Evolutionary conservation across 1,140 invertebrate genomes (phyloP).

Genomic region (Cyclargus thomasi): DNA sequence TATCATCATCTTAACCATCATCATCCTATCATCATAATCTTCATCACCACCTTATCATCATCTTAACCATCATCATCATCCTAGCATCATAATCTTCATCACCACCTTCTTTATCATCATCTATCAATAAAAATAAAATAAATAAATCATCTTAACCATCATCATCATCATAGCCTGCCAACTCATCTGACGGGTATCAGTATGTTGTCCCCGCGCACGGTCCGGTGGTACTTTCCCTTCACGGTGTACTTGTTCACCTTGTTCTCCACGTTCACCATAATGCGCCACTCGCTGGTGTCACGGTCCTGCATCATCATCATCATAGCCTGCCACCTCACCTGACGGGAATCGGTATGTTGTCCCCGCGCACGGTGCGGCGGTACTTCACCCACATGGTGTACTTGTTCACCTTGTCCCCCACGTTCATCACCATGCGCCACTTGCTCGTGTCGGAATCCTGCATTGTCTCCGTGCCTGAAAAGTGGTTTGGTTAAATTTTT

Average conservation of each 20-base stretch:
- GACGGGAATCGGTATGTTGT: conserved; percentile 70
- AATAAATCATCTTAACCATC: too few species aligned
- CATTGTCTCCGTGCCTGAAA: conserved; percentile 78
- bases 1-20: too few species aligned
- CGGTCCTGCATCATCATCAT: conserved; percentile 76
- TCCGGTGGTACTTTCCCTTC: conserved; percentile 85
- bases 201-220: conserved; percentile 52
- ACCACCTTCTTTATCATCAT: too few species aligned
- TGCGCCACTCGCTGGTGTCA: conserved; percentile 84
- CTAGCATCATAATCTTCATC: too few species aligned
- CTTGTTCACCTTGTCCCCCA: conserved; percentile 88
- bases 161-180: too few species aligned
- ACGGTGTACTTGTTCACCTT: conserved; percentile 92
- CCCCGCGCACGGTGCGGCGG: conserved; percentile 74
- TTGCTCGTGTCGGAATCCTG: conserved; percentile 81
- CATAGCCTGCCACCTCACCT: conserved; percentile 45
- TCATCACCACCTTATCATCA: too few species aligned
- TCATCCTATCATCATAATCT: too few species aligned
- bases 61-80: too few species aligned
- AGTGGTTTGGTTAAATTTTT: too few species aligned
- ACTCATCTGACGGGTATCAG: conserved; percentile 75
- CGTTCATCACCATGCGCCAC: conserved; percentile 81
- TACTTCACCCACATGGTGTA: conserved; percentile 91
- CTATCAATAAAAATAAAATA: too few species aligned
- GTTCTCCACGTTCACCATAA: conserved; percentile 79